Evolutionary conservation across 1,140 invertebrate species (phyloP), one percentile per base, ranked within the genome.

Genomic region (Drosophila insularis): DNA sequence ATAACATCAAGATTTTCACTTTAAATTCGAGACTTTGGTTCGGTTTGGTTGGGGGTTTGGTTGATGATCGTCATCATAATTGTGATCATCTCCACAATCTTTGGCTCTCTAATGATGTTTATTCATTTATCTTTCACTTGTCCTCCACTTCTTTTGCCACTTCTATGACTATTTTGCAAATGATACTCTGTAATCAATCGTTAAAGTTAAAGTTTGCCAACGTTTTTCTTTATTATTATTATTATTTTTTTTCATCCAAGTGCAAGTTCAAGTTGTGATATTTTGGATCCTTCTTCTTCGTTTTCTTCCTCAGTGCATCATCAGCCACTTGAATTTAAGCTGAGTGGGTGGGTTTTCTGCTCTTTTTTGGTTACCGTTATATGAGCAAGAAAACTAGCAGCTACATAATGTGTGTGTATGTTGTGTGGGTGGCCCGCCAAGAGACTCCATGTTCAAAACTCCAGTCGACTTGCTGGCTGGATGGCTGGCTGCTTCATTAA

Each of bases 401-500:
- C 11, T 35, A 58, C 55, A 37, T 31, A 19, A 32, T 37, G n/a
- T 56, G 54, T 17, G 6, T 58, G 54, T 56, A 14, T 55, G n/a
- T 58, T 27, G 55, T 35, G 55, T 58, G 55, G 55, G 55, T 58
- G 55, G 55, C 55, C 55, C 55, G 11, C 55, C 43, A 50, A 35
- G 14, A 27, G 27, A 11, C 27, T 17, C 27, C n/a, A 37, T 35
- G n/a, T 19, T 37, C 4, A 31, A 59, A 7, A 73, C 69, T 73
- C 61, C 61, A 73, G 10, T 13, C 35, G 14, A 4, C 43, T 43
- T 5, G 39, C 39, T 40, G 14, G n/a, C 53, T 60, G 32, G 32
- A 13, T 13, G 17, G 8, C 35, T 40, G 35, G 70, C 70, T 55
- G 71, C 80, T 82, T 82, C 80, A 82, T 82, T 82, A 84, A 84